These are phyloP conservation scores for Elachura formosa DNA, from an alignment of 2,113 vertebrate species.

Conservation along the genomic window DNA sequence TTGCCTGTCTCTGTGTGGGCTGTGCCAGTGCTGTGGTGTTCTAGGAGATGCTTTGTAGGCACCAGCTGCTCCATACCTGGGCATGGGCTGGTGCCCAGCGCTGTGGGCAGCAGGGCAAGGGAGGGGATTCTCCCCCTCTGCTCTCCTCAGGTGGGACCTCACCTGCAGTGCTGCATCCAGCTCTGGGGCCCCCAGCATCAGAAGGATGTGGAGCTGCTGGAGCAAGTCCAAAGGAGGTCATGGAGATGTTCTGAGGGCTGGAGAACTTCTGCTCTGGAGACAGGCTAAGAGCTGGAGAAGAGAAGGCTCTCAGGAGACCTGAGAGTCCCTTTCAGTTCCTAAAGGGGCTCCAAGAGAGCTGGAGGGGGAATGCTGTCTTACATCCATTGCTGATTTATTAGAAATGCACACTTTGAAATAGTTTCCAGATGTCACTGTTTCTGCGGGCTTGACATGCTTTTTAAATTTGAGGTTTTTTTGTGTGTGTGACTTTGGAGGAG, in stretches of 20 bases:
- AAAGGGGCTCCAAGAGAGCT: neutral
- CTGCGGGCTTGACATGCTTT: neutral
- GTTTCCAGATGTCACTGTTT: neutral
- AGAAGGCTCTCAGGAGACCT: neutral
- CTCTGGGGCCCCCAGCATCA: neutral
- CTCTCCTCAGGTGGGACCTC: neutral
- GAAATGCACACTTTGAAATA: neutral
- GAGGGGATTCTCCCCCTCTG: neutral
- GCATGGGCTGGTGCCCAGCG: neutral
- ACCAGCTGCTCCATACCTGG: fast-evolving
- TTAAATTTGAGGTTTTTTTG: neutral
- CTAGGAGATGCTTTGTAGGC: neutral
- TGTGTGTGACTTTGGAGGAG: neutral
- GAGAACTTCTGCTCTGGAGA: neutral
- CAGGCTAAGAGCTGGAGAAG: neutral
- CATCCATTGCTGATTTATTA: neutral
- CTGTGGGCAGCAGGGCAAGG: neutral
- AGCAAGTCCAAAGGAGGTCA: neutral
- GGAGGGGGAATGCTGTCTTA: neutral
- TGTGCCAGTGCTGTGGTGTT: fast-evolving
- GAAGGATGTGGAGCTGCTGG: neutral
- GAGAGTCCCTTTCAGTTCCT: neutral
- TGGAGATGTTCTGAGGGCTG: neutral
- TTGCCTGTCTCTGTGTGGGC: neutral
- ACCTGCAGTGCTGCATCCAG: neutral